Base-by-base conservation (phyloP, 1,140 invertebrate genomes). In the Drosophila obscura region DNA sequence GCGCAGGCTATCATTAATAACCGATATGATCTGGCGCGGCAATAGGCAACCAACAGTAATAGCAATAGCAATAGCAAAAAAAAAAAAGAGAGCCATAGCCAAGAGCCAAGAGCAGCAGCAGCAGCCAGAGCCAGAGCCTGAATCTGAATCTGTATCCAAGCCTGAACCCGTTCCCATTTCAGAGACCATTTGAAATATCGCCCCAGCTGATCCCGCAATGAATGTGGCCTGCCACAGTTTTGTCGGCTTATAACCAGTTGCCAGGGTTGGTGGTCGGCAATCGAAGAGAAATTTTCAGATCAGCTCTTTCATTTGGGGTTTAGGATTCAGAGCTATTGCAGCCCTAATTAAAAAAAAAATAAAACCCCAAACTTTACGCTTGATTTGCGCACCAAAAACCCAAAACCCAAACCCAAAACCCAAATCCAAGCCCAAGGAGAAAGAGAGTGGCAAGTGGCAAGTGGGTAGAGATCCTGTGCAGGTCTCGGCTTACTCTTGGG, bases 1-100 rank as follows among this genome's bases (percentile, higher is more conserved):
- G 78, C 75, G 74, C 58, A 80, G 71, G 76, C 83, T 88, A 88
- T 88, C 83, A 88, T 88, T 88, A 88, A 88, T 88, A 88, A 88
- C 84, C 84, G 83, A 88, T 88, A 88, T 88, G 83, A 88, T 88
- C 83, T 88, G 72, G 78, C 71, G 65, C 82, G 61, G 53, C 61
- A 73, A 51, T 39, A 65, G 53, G 53, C 43, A 75, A 51, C 61
- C 1, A 48, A 46, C 60, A 73, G 45, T 52, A 44, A n/a, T 15
- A 56, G 45, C 59, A 19, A 35, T 1, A 56, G 35, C 50, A 24
- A 51, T 28, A 65, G 49, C 41, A 74, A 45, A 55, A 44, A 41
- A 43, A 73, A 31, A 52, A 44, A n/a, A 44, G 46, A 19, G 19
- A 56, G 44, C 59, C n/a, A 35, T 2, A 56, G 35, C 41, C 24